phyloP scores from a whole-genome alignment of 2,888 invertebrate genomes.

The Temnothorax rugatulus region DNA sequence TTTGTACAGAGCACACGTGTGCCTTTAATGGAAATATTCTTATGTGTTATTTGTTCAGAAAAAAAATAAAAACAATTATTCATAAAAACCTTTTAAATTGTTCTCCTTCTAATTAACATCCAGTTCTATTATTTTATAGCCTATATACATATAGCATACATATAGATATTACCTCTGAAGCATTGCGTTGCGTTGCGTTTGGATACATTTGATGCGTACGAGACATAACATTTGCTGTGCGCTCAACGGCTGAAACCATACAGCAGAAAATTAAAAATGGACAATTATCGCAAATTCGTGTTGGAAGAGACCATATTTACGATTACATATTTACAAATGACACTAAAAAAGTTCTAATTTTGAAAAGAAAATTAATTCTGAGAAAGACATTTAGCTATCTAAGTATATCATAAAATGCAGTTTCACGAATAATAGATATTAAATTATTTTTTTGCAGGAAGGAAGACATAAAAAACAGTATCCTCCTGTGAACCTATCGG shows the following conservation, averaged over 20 bases:
- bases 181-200: background rate
- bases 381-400: background rate
- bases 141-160: background rate
- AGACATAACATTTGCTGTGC: background rate
- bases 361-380: slow-evolving; percentile 1
- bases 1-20: background rate
- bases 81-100: slow-evolving; percentile 19
- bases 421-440: background rate
- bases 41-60: slow-evolving; percentile 36
- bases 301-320: background rate
- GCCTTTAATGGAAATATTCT: background rate
- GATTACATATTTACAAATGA: background rate
- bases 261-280: background rate
- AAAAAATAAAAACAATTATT: slow-evolving; percentile 49
- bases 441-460: slow-evolving; percentile 23
- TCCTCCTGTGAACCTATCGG: background rate
- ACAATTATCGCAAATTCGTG: background rate
- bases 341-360: background rate
- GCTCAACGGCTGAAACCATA: background rate
- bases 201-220: slow-evolving; percentile 39
- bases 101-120: background rate
- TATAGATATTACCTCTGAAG: background rate
- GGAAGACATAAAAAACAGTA: background rate
- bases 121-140: background rate
- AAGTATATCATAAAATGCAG: background rate